Base-by-base conservation (phyloP, 1,140 invertebrate species). In the Platyura marginata region DNA sequence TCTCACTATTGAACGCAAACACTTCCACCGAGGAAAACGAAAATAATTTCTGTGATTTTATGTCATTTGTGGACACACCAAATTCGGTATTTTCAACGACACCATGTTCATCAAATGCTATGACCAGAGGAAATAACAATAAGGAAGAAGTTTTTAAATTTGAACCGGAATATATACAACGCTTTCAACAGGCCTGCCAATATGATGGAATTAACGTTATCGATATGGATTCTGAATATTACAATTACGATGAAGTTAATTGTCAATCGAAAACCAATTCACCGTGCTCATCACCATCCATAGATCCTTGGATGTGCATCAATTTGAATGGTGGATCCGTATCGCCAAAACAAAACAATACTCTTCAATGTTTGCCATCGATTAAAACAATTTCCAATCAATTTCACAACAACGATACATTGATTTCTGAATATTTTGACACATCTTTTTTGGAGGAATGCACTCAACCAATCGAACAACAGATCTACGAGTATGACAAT, bases 211-310 rank as follows among this genome's bases (percentile, higher is more conserved):
- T 2, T 18, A 21, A 40, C 5, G 23, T 21, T 3, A 21, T 15
- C 3, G 5, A 59, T 47, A 44, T 58, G 38, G 55, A 61, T 45
- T 54, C 50, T 46, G 59, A 61, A 48, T 61, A 61, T 43, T 59
- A 58, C 45, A 61, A 61, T 53, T 61, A 59, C 49, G 50, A 61
- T 42, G 59, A 61, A 47, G 55, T 58, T 42, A 61, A 61, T 54
- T 61, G 59, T 41, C 59, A 61, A 48, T 61, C 58, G 34, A 61
- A 61, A 51, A 56, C 59, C 44, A 58, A 61, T 48, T 61, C 58
- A 19, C 58, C 58, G 4, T 61, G 59, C 45, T 58, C 59, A 20
- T 61, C 59, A 20, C 59, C 59, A 10, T 50, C 55, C n/a, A 25
- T 37, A 8, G 59, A 61, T 42, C 56, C 59, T 32, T 61, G 58